A percentile compares a stretch with the other conserved stretches of the same genome.
Evolutionary conservation across 2,113 vertebrate genomes (phyloP).

Genomic region (Tauraco erythrolophus): DNA sequence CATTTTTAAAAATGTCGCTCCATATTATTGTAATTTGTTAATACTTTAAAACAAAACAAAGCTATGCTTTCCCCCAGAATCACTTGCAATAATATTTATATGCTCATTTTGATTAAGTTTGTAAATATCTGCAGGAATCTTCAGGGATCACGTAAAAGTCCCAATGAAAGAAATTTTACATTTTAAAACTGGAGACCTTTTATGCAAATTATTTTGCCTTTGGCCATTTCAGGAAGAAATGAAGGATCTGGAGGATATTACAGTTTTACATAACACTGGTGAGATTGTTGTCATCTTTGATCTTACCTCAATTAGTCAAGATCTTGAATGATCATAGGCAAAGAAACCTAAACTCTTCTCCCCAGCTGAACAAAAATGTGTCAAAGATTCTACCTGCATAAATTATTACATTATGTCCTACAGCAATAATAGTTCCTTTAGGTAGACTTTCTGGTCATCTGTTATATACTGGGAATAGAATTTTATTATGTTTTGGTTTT

Average conservation of each 20-base stretch:
- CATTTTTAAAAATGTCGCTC: neutral
- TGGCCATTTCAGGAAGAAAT: slow-evolving; percentile 77
- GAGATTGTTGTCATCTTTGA: slow-evolving; percentile 78
- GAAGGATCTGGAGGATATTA: slow-evolving; percentile 70
- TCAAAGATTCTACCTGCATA: slow-evolving; percentile 54
- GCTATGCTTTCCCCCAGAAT: neutral
- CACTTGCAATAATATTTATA: slow-evolving; percentile 35
- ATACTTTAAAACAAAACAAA: slow-evolving; percentile 11
- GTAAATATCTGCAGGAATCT: slow-evolving; percentile 65
- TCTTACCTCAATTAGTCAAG: slow-evolving; percentile 80
- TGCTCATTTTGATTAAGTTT: slow-evolving; percentile 29
- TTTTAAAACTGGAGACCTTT: slow-evolving; percentile 75
- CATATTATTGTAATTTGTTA: neutral
- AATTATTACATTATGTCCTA: slow-evolving; percentile 68
- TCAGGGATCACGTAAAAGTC: slow-evolving; percentile 27
- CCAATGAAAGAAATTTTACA: slow-evolving; percentile 72
- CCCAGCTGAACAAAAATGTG: slow-evolving; percentile 53
- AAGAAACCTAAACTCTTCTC: slow-evolving; percentile 68
- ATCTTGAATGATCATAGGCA: slow-evolving; percentile 72
- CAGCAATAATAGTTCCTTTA: slow-evolving; percentile 44
- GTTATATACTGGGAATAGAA: neutral
- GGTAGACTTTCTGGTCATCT: neutral
- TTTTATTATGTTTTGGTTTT: slow-evolving; percentile 15
- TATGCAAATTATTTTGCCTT: slow-evolving; percentile 81
- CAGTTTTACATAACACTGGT: slow-evolving; percentile 71